Evolutionary conservation across 2,888 invertebrate species (phyloP), one percentile per base, ranked within the genome.

Genomic region (Leptothorax acervorum): DNA sequence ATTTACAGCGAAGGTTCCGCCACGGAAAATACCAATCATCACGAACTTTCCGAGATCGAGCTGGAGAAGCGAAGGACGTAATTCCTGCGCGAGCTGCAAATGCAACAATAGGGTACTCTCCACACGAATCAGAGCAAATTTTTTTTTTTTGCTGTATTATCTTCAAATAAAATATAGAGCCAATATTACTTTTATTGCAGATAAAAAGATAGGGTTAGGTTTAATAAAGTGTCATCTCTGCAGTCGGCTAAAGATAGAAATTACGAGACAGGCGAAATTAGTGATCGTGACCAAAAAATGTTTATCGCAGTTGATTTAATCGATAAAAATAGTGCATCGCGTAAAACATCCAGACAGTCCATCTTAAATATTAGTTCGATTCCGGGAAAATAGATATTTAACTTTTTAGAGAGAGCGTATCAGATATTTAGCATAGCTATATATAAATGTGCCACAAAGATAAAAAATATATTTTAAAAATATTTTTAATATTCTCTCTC

Each of bases 41-140:
- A 91, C 92, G 98, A 97, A 92, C 96, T 99, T 93, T 98, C 98
- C 93, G 99, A 99, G 95, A 98, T 97, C 84, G 99, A 99, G 95
- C 96, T 99, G 91, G 99, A 99, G 95, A 97, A 98, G 91, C 97
- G 98, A 94, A 96, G 99, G 93, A 97, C 98, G 53, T 97, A 98
- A 83, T 95, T 99, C 87, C 96, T 99, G 91, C 98, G 98, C 85
- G 98, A 99, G 95, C 96, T 99, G 86, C 97, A 98, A 95, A 97
- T 97, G 95, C 97, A 97, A 94, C 96, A 97, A 94, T 96, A 97
- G 89, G 97, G n/a, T n/a, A n/a, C n/a, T n/a, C n/a, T n/a, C n/a
- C n/a, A n/a, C n/a, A n/a, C n/a, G n/a, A n/a, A n/a, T n/a, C n/a
- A n/a, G n/a, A n/a, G n/a, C n/a, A n/a, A n/a, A n/a, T 23, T 23